Evolutionary conservation across 2,113 vertebrate genomes (phyloP), one percentile per base, ranked within the genome.

Genomic region (Paratilapia polleni): DNA sequence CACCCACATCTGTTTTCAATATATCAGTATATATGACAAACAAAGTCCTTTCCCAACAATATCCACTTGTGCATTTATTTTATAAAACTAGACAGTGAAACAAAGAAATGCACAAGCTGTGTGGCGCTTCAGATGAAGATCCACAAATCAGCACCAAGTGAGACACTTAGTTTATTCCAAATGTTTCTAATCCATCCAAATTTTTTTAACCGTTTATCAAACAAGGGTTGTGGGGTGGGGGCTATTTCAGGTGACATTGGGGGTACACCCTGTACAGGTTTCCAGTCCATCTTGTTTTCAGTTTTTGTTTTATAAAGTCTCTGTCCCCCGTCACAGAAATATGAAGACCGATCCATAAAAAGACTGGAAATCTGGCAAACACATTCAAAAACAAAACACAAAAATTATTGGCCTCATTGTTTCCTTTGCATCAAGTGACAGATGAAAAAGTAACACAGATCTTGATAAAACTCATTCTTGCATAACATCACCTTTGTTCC

Each of bases 1-100:
- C 26, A 64, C 36, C 77, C 60, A 86, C 88, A 91, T 91, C 87
- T 92, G 89, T 82, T 93, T 47, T 82, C 77, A 89, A 84, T 92
- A 60, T 2, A 84, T 90, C 82, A 82, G 24, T 19, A 58, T 52
- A 85, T 64, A 80, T 82, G 86, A 92, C 83, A 91, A 92, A 91
- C 85, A 94, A 87, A 87, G 80, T 26, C 52, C 24, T 62, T 80
- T 80, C 61, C 81, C 77, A 83, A 79, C 38, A 74, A 75, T 68
- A 83, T 87, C 62, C 58, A 76, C 60, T 80, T 8, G n/a, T 81
- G 63, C 60, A 24, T 88, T 84, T 77, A 49, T 85, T 89, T 75
- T 64, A 73, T 9, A 36, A 76, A 88, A 76, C 36, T 78, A 47
- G 47, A 81, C 64, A 20, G 31, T 17, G 79, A 87, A 82, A 82